These are phyloP conservation scores for Neolamprologus brichardi DNA, from an alignment of 2,113 vertebrate species.

Conservation along the genomic window DNA sequence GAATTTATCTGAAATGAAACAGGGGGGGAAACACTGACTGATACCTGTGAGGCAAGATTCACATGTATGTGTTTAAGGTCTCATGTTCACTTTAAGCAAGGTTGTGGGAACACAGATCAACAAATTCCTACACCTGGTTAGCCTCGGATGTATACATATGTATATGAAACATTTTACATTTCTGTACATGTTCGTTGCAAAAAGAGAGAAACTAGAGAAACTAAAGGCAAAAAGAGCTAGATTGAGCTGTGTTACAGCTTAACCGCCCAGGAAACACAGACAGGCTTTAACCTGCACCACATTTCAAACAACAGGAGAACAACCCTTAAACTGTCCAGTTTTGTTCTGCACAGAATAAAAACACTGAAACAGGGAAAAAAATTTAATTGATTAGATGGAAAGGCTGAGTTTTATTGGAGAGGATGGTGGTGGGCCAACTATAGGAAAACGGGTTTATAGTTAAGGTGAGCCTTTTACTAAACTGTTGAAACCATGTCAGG, in stretches of 20 bases:
- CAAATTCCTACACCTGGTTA: background rate
- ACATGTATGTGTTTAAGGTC: background rate
- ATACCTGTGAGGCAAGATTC: background rate
- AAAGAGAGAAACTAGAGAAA: background rate
- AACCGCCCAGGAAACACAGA: background rate
- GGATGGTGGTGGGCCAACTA: background rate
- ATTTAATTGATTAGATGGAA: background rate
- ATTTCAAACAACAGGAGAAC: background rate
- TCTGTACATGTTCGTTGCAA: background rate
- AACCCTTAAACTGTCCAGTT: background rate
- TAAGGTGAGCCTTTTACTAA: accelerated
- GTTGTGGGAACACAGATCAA: background rate
- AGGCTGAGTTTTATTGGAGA: background rate
- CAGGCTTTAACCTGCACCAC: background rate
- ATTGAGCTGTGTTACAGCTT: background rate
- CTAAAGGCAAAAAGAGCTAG: accelerated
- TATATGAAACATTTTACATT: background rate
- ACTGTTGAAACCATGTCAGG: background rate
- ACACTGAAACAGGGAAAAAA: accelerated
- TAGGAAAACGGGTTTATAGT: accelerated
- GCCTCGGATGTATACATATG: background rate
- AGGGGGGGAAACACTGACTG: background rate
- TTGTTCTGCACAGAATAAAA: background rate
- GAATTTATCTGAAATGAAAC: background rate
- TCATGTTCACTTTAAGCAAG: background rate